Conservation (phyloP, 2,113 vertebrate genomes). For the Bothrops jararaca region DNA sequence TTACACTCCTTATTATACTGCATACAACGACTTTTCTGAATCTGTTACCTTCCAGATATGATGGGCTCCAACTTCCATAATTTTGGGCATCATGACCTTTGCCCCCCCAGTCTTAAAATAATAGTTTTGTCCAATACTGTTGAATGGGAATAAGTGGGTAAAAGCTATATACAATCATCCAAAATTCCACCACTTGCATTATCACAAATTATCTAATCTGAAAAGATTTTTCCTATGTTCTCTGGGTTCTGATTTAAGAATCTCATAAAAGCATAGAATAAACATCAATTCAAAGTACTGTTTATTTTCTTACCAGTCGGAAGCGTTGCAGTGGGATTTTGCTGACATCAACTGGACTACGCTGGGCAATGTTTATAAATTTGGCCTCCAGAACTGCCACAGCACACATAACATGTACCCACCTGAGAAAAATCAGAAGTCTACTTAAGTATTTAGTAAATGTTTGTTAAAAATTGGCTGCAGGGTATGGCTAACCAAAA, state of each 20-base stretch:
- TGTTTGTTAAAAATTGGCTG: neutral
- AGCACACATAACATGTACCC: conserved; percentile 97
- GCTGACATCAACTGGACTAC: conserved; percentile 91
- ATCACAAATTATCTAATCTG: neutral
- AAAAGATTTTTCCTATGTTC: neutral
- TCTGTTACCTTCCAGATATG: neutral
- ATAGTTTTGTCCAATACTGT: neutral
- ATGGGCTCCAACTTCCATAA: neutral
- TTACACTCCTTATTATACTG: neutral
- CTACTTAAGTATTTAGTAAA: neutral
- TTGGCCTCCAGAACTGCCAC: conserved; percentile 93
- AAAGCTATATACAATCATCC: neutral
- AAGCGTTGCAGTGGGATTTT: conserved; percentile 90
- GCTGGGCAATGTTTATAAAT: conserved; percentile 89
- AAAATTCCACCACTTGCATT: neutral
- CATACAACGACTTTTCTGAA: neutral
- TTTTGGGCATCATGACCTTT: neutral
- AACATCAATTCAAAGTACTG: neutral
- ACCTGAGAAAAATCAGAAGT: conserved; percentile 69
- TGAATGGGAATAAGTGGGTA: neutral
- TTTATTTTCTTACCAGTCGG: conserved; percentile 80
- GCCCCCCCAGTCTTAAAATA: neutral
- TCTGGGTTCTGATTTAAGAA: neutral
- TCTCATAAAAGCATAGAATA: neutral
- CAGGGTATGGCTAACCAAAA: neutral